Conservation (phyloP, 92 coral and sea anemone species). For the Zoanthus sociatus region DNA sequence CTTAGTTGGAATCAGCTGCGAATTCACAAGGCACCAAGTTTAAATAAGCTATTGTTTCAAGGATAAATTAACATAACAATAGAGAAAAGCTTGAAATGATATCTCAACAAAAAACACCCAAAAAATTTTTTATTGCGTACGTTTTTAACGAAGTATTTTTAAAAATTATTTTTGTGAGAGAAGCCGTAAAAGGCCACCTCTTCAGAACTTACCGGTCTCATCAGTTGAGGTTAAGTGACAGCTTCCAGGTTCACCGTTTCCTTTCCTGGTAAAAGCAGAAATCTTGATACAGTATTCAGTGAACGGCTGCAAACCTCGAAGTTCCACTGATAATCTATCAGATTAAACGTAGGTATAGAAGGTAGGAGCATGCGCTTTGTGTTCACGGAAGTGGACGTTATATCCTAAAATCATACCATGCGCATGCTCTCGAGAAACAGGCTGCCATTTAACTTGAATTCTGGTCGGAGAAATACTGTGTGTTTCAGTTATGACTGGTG, state of each 20-base stretch:
- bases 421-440: slow-evolving; percentile 37
- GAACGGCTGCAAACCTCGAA: slow-evolving; percentile 36
- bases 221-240: slow-evolving; percentile 42
- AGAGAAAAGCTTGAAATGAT: no score
- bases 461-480: slow-evolving; percentile 46
- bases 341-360: slow-evolving; percentile 23
- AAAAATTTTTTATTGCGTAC: no score
- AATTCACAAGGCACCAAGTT: no score
- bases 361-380: slow-evolving; percentile 25
- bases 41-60: no score
- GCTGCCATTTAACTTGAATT: slow-evolving; percentile 49
- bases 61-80: no score
- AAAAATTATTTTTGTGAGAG: no score
- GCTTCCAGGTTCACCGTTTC: slow-evolving; percentile 24
- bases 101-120: no score
- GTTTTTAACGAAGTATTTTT: no score
- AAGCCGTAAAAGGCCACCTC: no score
- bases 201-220: slow-evolving; percentile 40
- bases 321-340: slow-evolving; percentile 22
- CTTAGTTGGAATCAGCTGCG: no score
- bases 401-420: slow-evolving; percentile 56
- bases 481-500: slow-evolving; percentile 48
- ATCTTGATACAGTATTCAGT: slow-evolving; percentile 53
- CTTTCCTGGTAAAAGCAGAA: slow-evolving; percentile 49
- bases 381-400: slow-evolving; percentile 32